Conservation (phyloP, 2,113 vertebrate species). For the Hydrochoerus hydrochaeris region DNA sequence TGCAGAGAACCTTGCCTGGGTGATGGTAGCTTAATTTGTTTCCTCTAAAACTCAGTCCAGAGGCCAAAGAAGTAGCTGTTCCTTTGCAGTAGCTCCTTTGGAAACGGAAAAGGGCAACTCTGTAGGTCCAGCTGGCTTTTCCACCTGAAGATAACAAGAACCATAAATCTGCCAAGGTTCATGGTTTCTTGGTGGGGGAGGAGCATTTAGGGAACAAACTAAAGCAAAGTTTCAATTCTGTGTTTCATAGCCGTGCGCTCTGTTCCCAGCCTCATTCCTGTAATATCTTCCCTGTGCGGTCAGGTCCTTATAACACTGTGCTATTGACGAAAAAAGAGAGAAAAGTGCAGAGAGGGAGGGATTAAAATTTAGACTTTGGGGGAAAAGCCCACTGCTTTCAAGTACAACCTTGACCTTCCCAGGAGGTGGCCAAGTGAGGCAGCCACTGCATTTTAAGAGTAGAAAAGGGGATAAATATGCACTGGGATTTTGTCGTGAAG, state of each 20-base stretch:
- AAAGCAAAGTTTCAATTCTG: conserved; percentile 79
- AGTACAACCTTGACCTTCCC: conserved; percentile 50
- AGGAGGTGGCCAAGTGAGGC: conserved; percentile 22
- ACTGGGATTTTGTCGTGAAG: conserved; percentile 52
- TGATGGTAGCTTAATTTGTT: not conserved
- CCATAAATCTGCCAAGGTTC: conserved; percentile 57
- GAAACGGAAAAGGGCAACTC: conserved; percentile 70
- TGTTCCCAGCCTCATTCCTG: conserved; percentile 81
- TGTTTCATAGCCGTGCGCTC: conserved; percentile 75
- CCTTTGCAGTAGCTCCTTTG: conserved; percentile 77
- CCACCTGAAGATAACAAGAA: conserved; percentile 82
- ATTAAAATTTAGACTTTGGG: conserved; percentile 16
- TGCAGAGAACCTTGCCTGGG: not conserved
- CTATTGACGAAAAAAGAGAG: conserved; percentile 47
- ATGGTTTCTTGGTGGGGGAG: conserved; percentile 74
- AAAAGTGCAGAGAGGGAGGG: not conserved
- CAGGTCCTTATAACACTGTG: conserved; percentile 64
- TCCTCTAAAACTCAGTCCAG: conserved; percentile 49
- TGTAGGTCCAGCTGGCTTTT: conserved; percentile 82
- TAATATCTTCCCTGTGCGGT: conserved; percentile 73
- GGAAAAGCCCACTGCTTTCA: not conserved
- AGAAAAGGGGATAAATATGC: not conserved
- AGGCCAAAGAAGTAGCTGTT: conserved; percentile 69
- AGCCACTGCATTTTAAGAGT: conserved; percentile 26
- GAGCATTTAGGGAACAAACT: conserved; percentile 70